Percentiles rank a stretch among this genome's conserved stretches.
phyloP scores from a whole-genome alignment of 2,888 invertebrate species.

The Standfussiana lucernea region DNA sequence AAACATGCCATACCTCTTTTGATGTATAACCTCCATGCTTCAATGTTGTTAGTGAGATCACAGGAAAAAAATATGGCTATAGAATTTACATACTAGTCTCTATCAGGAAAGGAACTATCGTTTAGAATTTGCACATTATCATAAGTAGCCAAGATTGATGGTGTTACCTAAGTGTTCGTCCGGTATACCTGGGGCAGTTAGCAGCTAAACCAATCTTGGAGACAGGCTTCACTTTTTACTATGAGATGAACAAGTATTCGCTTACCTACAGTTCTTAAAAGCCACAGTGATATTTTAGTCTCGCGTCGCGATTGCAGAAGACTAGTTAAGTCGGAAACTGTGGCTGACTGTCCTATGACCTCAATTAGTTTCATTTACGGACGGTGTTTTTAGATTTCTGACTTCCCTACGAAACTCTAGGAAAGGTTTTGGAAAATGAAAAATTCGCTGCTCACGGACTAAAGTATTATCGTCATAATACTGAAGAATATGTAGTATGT shows the following conservation, averaged over 20 bases:
- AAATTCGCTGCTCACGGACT: background rate
- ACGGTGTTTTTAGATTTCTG: background rate
- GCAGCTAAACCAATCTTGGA: background rate
- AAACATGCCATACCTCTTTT: slow-evolving; percentile 6
- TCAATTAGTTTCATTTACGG: background rate
- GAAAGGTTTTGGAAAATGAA: background rate
- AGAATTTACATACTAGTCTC: slow-evolving; percentile 26
- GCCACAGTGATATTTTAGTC: background rate
- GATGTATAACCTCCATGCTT: slow-evolving; percentile 11
- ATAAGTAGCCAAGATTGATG: background rate
- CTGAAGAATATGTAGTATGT: too few species aligned
- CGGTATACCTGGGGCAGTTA: background rate
- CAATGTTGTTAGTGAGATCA: background rate
- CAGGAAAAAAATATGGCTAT: slow-evolving; percentile 22
- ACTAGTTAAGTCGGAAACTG: background rate
- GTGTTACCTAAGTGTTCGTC: background rate
- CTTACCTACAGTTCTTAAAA: background rate
- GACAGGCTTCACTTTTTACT: background rate
- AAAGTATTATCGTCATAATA: background rate
- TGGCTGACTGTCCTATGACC: background rate
- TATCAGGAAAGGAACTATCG: slow-evolving; percentile 11
- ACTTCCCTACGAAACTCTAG: background rate
- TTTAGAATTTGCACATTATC: background rate
- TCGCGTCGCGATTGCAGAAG: background rate
- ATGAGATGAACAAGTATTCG: background rate